Base-by-base conservation (phyloP, 2,888 invertebrate genomes). In the Lymantria monacha region DNA sequence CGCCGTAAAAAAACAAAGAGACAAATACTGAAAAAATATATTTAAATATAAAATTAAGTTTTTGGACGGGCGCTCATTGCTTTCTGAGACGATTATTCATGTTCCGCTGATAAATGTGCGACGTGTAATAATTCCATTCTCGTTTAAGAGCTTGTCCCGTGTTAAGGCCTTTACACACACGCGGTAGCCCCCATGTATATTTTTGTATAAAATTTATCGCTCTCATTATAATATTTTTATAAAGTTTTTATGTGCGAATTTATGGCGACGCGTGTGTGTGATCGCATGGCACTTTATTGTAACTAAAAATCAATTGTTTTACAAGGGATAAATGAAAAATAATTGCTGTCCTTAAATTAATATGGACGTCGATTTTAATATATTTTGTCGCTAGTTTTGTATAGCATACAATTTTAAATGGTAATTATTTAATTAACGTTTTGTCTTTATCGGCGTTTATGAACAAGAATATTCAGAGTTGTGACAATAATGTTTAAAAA, bases 11-110 rank as follows among this genome's bases (percentile, higher is more conserved):
- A n/a, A 67, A 67, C 60, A 64, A 64, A 60, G 60, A 53, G 70
- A 69, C 72, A 76, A 75, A 69, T 72, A 54, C 69, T 72, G 70
- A 82, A 84, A 83, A 79, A 79, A 81, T 83, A 83, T 85, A 85
- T 87, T 87, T 85, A 86, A 87, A 88, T 83, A 78, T 76, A 80
- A 78, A 86, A 88, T 89, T 87, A 83, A 88, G 85, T 87, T 86
- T 87, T 87, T 84, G 79, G 84, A 81, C 80, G 73, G 76, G 76
- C 83, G 83, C 80, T 83, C 81, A 81, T 85, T 85, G 83, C 79
- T 75, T 80, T 82, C 75, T 73, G 79, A 74, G 76, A 68, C 82
- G 81, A 85, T 89, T 87, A 89, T 82, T 88, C 86, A 87, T 77
- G 81, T 82, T 69, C 70, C 72, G 63, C 77, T 87, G 87, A 88